A percentile compares a stretch with the other conserved stretches of the same genome.
These are phyloP conservation scores for Dermatemys mawii DNA, from an alignment of 2,113 vertebrate genomes.

Conservation along the genomic window DNA sequence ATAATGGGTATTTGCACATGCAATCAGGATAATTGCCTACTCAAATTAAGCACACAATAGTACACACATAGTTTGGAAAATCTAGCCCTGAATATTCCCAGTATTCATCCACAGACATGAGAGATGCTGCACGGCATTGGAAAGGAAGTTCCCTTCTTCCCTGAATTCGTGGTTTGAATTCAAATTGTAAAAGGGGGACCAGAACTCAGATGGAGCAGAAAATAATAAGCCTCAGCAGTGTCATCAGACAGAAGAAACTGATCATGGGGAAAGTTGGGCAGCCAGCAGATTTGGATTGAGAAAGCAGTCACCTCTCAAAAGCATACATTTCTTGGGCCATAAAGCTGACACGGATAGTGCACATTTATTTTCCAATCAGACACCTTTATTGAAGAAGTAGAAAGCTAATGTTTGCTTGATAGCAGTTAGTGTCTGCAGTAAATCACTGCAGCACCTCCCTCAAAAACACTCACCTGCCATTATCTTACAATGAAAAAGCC, in stretches of 20 bases:
- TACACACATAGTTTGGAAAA: not conserved
- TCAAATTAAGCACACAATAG: not conserved
- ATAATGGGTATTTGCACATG: not conserved
- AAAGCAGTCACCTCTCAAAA: constrained; percentile 2
- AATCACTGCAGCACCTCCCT: constrained; percentile 56
- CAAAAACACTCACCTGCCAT: constrained; percentile 30
- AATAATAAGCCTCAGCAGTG: not conserved
- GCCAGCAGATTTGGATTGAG: not conserved
- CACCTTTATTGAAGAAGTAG: constrained; percentile 59
- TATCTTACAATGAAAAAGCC: constrained; percentile 11
- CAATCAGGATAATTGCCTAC: not conserved
- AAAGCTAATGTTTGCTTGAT: constrained; percentile 57
- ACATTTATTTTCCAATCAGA: constrained; percentile 44
- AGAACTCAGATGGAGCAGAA: not conserved
- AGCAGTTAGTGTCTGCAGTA: constrained; percentile 34
- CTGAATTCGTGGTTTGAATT: rapidly evolving
- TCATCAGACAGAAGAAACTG: not conserved
- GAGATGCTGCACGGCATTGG: not conserved
- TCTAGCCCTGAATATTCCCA: not conserved
- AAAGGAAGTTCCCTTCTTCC: not conserved
- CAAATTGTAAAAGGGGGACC: not conserved
- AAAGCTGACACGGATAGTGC: constrained; percentile 43
- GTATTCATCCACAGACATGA: not conserved
- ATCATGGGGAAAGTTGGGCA: constrained; percentile 20
- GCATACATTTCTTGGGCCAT: not conserved